A percentile compares a stretch with the other conserved stretches of the same genome.
These are phyloP conservation scores for Eupithecia abbreviata DNA, from an alignment of 2,888 invertebrate species.

Conservation along the genomic window DNA sequence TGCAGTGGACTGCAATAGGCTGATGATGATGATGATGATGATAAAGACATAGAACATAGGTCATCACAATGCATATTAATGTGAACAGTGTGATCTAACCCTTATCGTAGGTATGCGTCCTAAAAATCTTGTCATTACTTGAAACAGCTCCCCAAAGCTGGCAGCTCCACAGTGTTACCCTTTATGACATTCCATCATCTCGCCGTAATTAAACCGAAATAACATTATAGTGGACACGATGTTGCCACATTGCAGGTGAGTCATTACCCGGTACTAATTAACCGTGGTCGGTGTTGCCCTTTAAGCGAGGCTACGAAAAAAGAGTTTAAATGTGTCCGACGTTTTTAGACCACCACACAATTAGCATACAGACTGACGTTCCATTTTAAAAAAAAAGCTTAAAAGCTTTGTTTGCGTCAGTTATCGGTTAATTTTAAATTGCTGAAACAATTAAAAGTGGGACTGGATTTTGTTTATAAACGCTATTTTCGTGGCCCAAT, in stretches of 20 bases:
- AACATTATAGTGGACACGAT: constrained; percentile 32
- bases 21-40: too few species aligned
- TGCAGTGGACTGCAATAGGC: too few species aligned
- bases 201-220: constrained; percentile 33
- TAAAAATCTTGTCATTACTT: constrained; percentile 27
- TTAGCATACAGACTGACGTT: background rate
- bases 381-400: background rate
- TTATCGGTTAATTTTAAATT: background rate
- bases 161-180: constrained; percentile 19
- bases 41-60: too few species aligned
- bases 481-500: constrained; percentile 14
- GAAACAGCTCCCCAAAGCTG: constrained; percentile 17
- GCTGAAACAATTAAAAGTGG: background rate
- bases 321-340: background rate
- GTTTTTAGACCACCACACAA: background rate
- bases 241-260: constrained; percentile 45
- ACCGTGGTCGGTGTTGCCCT: constrained; percentile 44
- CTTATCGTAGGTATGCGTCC: background rate
- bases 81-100: background rate
- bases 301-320: constrained; percentile 28
- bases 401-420: background rate
- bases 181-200: constrained; percentile 31
- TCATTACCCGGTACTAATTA: constrained; percentile 52
- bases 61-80: too few species aligned
- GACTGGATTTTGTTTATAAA: background rate